Conservation (phyloP, 2,113 vertebrate species). For the Sclerurus mexicanus region DNA sequence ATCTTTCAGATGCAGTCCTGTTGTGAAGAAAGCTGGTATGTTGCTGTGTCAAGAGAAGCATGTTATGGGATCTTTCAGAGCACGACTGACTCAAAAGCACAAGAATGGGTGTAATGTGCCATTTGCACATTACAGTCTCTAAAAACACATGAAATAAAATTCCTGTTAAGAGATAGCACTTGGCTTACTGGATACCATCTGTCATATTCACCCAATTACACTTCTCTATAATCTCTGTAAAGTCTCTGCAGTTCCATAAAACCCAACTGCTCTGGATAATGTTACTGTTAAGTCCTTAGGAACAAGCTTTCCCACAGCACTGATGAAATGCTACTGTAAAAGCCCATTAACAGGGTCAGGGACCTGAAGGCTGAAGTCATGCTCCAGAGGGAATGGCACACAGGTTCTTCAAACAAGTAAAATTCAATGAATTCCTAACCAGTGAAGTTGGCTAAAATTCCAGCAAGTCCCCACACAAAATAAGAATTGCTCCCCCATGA, state of each 20-base stretch:
- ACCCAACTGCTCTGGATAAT: neutral
- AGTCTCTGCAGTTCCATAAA: neutral
- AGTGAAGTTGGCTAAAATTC: neutral
- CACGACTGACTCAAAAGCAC: neutral
- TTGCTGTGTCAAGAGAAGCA: neutral
- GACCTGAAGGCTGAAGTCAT: neutral
- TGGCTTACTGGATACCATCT: slow-evolving; percentile 3
- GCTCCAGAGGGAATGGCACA: neutral
- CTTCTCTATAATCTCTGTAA: neutral
- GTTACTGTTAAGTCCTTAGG: neutral
- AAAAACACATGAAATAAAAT: slow-evolving; percentile 17
- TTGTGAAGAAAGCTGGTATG: neutral
- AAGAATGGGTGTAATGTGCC: neutral
- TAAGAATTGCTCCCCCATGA: neutral
- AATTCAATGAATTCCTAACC: neutral
- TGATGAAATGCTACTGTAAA: neutral
- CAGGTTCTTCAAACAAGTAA: neutral
- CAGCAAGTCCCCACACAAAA: neutral
- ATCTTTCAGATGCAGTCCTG: neutral
- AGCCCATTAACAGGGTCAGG: neutral
- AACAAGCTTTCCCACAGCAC: neutral
- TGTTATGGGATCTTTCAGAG: neutral
- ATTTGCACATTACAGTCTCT: neutral
- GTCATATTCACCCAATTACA: slow-evolving; percentile 29
- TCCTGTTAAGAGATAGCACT: neutral